Conservation (phyloP, 2,113 vertebrate species). For the Gasterosteus aculeatus region DNA sequence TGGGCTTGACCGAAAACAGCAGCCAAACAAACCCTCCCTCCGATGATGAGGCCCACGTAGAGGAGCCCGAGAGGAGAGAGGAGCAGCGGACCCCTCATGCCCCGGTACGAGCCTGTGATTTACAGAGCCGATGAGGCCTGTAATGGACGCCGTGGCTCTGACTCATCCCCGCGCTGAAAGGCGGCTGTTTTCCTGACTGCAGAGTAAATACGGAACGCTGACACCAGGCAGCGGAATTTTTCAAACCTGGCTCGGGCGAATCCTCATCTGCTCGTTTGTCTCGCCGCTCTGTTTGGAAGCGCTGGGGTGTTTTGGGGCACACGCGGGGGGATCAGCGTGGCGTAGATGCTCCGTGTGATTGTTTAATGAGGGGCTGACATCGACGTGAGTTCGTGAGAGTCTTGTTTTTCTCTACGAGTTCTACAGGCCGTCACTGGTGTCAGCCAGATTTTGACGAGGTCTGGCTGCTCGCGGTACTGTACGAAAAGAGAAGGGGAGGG, state of each 20-base stretch:
- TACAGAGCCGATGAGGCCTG: slow-evolving; percentile 71
- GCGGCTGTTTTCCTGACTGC: slow-evolving; percentile 68
- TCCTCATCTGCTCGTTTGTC: slow-evolving; percentile 67
- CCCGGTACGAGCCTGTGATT: slow-evolving; percentile 71
- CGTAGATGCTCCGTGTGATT: slow-evolving; percentile 61
- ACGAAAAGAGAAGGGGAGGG: slow-evolving; percentile 67
- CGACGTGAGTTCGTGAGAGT: slow-evolving; percentile 68
- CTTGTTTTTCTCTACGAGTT: slow-evolving; percentile 41
- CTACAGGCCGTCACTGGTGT: slow-evolving; percentile 57
- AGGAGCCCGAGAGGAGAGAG: slow-evolving; percentile 57
- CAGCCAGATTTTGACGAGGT: slow-evolving; percentile 67
- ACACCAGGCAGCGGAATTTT: slow-evolving; percentile 66
- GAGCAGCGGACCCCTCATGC: slow-evolving; percentile 65
- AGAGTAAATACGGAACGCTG: slow-evolving; percentile 71
- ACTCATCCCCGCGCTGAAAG: slow-evolving; percentile 74
- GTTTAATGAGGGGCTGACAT: slow-evolving; percentile 72
- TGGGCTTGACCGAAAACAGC: slow-evolving; percentile 66
- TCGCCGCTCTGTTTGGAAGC: slow-evolving; percentile 55
- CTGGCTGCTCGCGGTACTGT: slow-evolving; percentile 63
- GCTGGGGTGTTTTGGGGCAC: slow-evolving; percentile 53
- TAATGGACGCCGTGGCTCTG: slow-evolving; percentile 69
- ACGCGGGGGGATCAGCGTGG: slow-evolving; percentile 48
- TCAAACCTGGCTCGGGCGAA: slow-evolving; percentile 61
- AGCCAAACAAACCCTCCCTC: slow-evolving; percentile 59
- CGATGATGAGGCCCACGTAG: neutral